These are phyloP conservation scores for Drosophila dives DNA, from an alignment of 2,888 invertebrate genomes.

Conservation along the genomic window DNA sequence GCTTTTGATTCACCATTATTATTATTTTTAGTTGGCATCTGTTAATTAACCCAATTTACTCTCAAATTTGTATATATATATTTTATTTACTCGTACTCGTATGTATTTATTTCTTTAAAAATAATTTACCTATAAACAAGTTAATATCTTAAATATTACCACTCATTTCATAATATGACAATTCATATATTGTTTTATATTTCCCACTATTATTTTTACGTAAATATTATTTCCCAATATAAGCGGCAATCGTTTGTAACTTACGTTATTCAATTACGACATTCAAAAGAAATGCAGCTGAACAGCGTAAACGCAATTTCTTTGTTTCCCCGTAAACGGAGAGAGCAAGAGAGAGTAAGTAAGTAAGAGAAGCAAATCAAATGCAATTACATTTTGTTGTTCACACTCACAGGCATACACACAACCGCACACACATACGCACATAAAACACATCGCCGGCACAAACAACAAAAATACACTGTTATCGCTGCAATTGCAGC, in stretches of 20 bases:
- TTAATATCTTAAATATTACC: neutral
- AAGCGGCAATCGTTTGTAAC: neutral
- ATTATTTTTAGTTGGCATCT: neutral
- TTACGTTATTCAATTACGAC: slow-evolving; percentile 40
- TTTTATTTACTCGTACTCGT: no score
- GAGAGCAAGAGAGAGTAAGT: slow-evolving; percentile 9
- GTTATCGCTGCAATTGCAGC: slow-evolving; percentile 58
- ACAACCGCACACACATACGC: neutral
- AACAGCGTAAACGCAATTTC: slow-evolving; percentile 44
- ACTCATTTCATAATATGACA: neutral
- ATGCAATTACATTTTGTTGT: slow-evolving; percentile 52
- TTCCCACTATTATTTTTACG: neutral
- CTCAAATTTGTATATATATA: no score
- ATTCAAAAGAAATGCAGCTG: slow-evolving; percentile 24
- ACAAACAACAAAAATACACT: slow-evolving; percentile 32
- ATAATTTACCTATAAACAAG: no score
- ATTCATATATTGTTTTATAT: neutral
- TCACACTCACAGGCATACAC: slow-evolving; percentile 29
- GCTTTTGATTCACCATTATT: neutral
- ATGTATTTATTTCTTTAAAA: neutral
- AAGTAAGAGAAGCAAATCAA: slow-evolving; percentile 46
- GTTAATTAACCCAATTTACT: neutral
- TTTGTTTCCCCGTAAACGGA: slow-evolving; percentile 24
- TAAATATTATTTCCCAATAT: neutral
- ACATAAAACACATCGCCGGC: slow-evolving; percentile 5